phyloP scores from a whole-genome alignment of 2,797 vertebrate species.

The Anas georgica region DNA sequence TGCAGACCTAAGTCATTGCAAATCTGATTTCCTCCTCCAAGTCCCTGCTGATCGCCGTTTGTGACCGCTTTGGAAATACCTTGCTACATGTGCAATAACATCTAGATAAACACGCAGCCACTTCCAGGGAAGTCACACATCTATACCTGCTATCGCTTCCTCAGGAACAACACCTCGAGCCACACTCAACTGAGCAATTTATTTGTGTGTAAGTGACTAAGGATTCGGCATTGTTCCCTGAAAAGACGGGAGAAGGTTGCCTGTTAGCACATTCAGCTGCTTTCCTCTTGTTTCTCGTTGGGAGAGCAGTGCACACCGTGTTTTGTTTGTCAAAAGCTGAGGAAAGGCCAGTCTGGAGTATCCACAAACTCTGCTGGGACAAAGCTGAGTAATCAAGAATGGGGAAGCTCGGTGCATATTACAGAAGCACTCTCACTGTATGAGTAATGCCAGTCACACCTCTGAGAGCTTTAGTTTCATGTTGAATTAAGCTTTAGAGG shows the following conservation, averaged over 20 bases:
- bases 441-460: not conserved
- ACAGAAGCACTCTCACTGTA: not conserved
- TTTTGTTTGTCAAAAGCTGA: not conserved
- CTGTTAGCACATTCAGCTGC: not conserved
- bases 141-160: not conserved
- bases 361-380: not conserved
- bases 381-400: not conserved
- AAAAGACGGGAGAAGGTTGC: not conserved
- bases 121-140: not conserved
- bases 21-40: not conserved
- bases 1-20: not conserved
- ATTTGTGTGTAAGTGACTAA: not conserved
- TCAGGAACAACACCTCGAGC: fast-evolving
- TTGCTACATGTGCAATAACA: not conserved
- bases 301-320: not conserved
- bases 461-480: not conserved
- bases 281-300: not conserved
- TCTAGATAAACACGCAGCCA: not conserved
- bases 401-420: not conserved
- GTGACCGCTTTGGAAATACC: not conserved
- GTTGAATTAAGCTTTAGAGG: not conserved
- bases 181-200: not conserved
- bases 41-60: not conserved
- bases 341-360: not conserved
- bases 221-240: not conserved